Evolutionary conservation across 2,888 invertebrate species (phyloP).

Genomic region (Cerceris ruficornis): DNA sequence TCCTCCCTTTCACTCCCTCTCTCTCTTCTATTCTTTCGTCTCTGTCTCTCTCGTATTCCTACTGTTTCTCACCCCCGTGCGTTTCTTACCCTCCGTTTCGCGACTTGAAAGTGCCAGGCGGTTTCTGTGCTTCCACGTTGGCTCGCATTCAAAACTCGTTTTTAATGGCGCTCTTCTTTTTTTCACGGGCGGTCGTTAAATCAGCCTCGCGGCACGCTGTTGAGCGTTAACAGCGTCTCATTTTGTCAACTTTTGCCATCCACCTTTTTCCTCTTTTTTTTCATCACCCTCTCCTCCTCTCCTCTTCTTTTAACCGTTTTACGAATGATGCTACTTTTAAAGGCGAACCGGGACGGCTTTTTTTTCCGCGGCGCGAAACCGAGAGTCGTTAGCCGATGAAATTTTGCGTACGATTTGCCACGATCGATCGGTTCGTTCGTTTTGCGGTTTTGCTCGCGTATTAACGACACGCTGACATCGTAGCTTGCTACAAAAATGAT

Average conservation of each 20-base stretch:
- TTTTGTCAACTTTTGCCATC: conserved; percentile 24
- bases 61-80: neutral
- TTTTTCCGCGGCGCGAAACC: too few species aligned
- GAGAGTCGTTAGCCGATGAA: too few species aligned
- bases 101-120: conserved; percentile 14
- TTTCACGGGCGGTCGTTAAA: conserved; percentile 64
- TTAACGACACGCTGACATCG: too few species aligned
- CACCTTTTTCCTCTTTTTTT: neutral
- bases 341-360: too few species aligned
- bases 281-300: neutral
- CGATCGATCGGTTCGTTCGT: too few species aligned
- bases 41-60: too few species aligned
- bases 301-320: neutral
- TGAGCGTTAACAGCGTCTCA: conserved; percentile 59
- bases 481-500: too few species aligned
- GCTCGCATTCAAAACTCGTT: conserved; percentile 65
- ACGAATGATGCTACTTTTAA: too few species aligned
- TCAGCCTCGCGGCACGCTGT: conserved; percentile 56
- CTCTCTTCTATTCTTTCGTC: too few species aligned
- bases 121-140: conserved; percentile 42
- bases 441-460: too few species aligned
- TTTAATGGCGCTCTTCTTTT: conserved; percentile 62
- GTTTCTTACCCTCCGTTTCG: conserved; percentile 3
- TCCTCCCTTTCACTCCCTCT: neutral
- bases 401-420: too few species aligned